These are phyloP conservation scores for Macquaria ambigua DNA, from an alignment of 2,113 vertebrate species.

Conservation along the genomic window DNA sequence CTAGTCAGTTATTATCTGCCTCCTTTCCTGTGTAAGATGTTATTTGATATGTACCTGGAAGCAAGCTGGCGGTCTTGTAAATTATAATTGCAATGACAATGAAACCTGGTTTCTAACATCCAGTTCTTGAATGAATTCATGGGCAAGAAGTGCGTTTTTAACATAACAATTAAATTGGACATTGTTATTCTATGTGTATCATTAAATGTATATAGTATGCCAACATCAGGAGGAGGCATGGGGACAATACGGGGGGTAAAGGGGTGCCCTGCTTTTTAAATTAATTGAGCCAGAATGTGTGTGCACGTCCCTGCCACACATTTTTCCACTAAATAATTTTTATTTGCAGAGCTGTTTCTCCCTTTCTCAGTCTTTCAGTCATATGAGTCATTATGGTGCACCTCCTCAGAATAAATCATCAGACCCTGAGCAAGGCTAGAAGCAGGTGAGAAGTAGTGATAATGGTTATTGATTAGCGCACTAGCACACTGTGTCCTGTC, in stretches of 20 bases:
- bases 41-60: background rate
- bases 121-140: background rate
- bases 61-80: background rate
- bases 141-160: background rate
- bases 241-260: background rate
- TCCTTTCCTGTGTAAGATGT: background rate
- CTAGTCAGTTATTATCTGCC: background rate
- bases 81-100: background rate
- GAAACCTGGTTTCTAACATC: background rate
- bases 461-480: conserved; percentile 75
- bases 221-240: background rate
- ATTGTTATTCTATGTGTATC: background rate
- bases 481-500: conserved; percentile 60
- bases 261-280: background rate
- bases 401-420: conserved; percentile 56
- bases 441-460: conserved; percentile 74
- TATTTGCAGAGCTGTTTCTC: background rate
- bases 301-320: background rate
- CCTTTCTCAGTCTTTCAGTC: conserved; percentile 30
- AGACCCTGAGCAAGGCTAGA: conserved; percentile 5
- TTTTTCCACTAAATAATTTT: background rate
- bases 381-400: conserved; percentile 18
- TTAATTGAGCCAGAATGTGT: background rate
- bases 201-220: too few relatives aligned
- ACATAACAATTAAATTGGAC: background rate